A percentile compares a stretch with the other conserved stretches of the same genome.
These are phyloP conservation scores for Ibycter americanus DNA, from an alignment of 2,797 vertebrate genomes.

Conservation along the genomic window DNA sequence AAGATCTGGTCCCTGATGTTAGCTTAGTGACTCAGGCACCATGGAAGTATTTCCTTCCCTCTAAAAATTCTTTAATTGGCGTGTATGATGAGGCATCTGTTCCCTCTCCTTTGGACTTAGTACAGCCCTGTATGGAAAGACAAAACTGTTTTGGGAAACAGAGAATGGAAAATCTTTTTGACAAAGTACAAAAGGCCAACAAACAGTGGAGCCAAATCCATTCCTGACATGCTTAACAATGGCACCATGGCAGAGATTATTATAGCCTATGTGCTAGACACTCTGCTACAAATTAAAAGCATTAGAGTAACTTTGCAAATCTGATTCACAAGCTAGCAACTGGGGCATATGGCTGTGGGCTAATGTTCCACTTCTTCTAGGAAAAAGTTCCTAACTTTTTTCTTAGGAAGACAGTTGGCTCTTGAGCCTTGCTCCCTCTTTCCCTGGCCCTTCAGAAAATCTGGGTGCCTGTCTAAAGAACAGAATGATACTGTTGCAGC, in stretches of 20 bases:
- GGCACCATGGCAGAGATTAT: not conserved
- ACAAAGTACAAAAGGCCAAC: slow-evolving; percentile 27
- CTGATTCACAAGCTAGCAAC: not conserved
- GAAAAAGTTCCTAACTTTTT: not conserved
- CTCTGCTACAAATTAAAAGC: not conserved
- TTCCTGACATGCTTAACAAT: not conserved
- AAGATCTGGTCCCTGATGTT: not conserved
- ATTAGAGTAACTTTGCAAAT: not conserved
- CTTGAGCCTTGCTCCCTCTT: not conserved
- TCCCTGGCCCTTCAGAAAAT: not conserved
- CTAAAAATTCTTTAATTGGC: slow-evolving; percentile 18
- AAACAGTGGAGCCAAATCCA: not conserved
- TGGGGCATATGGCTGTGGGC: not conserved
- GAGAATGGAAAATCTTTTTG: slow-evolving; percentile 25
- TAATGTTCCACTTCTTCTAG: not conserved
- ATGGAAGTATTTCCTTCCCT: slow-evolving; percentile 25
- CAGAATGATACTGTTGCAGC: not conserved
- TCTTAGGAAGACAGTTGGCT: not conserved
- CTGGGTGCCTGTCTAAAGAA: not conserved
- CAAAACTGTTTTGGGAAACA: not conserved
- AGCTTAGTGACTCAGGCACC: slow-evolving; percentile 19
- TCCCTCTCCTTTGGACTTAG: not conserved
- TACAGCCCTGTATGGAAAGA: not conserved
- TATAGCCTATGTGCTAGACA: not conserved
- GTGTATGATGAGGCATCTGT: not conserved